Percentiles rank a stretch among this genome's conserved stretches.
These are phyloP conservation scores for Colletes latitarsis DNA, from an alignment of 1,140 invertebrate species.

Conservation along the genomic window DNA sequence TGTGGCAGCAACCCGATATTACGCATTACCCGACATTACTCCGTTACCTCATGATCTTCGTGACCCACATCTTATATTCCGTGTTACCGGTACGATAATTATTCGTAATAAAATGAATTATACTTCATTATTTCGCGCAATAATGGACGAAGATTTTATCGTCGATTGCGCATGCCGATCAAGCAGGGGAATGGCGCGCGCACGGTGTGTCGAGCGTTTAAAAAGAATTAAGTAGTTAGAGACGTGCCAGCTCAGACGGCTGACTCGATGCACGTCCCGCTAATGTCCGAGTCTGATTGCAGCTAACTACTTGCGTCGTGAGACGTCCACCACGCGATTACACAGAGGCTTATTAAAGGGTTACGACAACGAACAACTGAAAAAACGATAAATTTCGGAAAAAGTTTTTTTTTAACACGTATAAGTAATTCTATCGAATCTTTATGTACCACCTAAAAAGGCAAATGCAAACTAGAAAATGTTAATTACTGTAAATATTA, in stretches of 20 bases:
- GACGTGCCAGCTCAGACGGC: slow-evolving; percentile 38
- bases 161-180: background rate
- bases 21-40: background rate
- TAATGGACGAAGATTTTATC: slow-evolving; percentile 8
- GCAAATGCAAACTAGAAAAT: no score
- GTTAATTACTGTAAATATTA: no score
- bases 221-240: slow-evolving; percentile 51
- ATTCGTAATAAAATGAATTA: slow-evolving; percentile 12
- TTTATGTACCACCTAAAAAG: no score
- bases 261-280: slow-evolving; percentile 28
- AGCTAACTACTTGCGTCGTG: slow-evolving; percentile 45
- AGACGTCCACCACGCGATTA: slow-evolving; percentile 16
- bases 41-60: background rate
- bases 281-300: slow-evolving; percentile 45
- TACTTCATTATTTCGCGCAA: background rate
- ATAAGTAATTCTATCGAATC: no score
- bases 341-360: background rate
- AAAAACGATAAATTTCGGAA: no score
- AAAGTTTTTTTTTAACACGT: no score
- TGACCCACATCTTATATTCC: background rate
- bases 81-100: slow-evolving; percentile 5
- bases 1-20: background rate
- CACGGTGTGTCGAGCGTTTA: slow-evolving; percentile 1
- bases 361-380: background rate
- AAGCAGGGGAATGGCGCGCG: background rate